Conservation (phyloP, 1,140 invertebrate genomes). For the silkworm (Bombyx mori) region DNA sequence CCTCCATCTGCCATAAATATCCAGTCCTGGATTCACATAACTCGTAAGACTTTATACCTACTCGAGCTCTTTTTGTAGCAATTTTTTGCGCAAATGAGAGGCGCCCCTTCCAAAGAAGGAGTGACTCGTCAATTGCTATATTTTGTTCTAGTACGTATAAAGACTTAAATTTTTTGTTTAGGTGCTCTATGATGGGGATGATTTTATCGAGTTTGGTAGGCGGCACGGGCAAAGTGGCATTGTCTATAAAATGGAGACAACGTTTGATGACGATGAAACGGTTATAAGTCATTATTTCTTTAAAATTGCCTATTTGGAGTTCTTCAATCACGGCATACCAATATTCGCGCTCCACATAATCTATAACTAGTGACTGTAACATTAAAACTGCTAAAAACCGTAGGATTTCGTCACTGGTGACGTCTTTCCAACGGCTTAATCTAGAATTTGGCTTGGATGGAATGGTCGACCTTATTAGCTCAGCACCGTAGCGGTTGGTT, state of each 20-base stretch:
- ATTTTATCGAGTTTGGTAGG: conserved; percentile 13
- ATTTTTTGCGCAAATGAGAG: conserved; percentile 14
- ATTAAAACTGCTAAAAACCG: conserved; percentile 12
- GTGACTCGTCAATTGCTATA: conserved; percentile 15
- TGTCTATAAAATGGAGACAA: conserved; percentile 11
- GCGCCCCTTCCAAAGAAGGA: conserved; percentile 19
- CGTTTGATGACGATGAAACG: conserved; percentile 10
- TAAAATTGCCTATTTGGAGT: conserved; percentile 10
- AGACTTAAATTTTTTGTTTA: conserved; percentile 13
- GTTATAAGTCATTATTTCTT: conserved; percentile 10
- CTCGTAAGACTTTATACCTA: conserved; percentile 18
- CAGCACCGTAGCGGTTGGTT: conserved; percentile 10
- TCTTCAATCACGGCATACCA: conserved; percentile 9
- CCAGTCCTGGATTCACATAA: too few relatives aligned
- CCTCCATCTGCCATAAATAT: conserved; percentile 18
- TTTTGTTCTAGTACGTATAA: conserved; percentile 16
- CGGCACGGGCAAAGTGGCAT: conserved; percentile 6
- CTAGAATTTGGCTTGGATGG: conserved; percentile 2
- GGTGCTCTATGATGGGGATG: conserved; percentile 8
- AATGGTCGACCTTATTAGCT: not conserved
- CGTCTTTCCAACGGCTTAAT: conserved; percentile 11
- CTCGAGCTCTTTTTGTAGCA: conserved; percentile 12
- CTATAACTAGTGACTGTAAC: conserved; percentile 8
- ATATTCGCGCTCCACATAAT: conserved; percentile 15
- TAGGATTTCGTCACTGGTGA: conserved; percentile 10